Evolutionary conservation across 1,140 invertebrate genomes (phyloP).

Genomic region (Drosophila leontia): DNA sequence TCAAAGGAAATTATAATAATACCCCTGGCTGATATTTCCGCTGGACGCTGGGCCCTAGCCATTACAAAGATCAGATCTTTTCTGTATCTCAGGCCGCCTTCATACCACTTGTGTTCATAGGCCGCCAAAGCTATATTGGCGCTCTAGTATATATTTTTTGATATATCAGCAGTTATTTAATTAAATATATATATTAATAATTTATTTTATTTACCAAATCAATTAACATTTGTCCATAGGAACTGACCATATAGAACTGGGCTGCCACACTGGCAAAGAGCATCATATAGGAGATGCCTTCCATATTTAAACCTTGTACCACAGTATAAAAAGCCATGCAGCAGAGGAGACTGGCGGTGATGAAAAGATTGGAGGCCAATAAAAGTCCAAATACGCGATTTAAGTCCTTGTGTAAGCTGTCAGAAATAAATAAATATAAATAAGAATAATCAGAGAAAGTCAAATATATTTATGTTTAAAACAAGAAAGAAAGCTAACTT

Average conservation of each 20-base stretch:
- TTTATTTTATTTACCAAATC: conserved; percentile 28
- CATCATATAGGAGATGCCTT: conserved; percentile 49
- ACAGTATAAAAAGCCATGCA: conserved; percentile 41
- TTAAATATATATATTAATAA: too few species aligned
- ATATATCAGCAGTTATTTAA: too few species aligned
- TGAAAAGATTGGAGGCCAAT: conserved; percentile 55
- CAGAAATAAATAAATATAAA: neutral
- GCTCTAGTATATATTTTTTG: conserved; percentile 28
- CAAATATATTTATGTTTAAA: neutral
- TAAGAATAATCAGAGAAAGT: too few species aligned
- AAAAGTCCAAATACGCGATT: conserved; percentile 51
- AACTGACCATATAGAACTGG: conserved; percentile 61
- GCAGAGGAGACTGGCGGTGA: conserved; percentile 48
- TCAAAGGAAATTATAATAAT: conserved; percentile 53
- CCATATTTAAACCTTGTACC: conserved; percentile 42
- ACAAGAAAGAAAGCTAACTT: too few species aligned
- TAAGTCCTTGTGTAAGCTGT: conserved; percentile 49
- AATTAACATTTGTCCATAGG: conserved; percentile 53
- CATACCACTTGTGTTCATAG: conserved; percentile 57
- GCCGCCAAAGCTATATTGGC: conserved; percentile 38
- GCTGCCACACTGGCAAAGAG: conserved; percentile 42
- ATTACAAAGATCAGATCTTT: conserved; percentile 50
- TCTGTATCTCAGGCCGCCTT: conserved; percentile 36
- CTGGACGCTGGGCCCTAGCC: conserved; percentile 41
- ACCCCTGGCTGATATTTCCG: conserved; percentile 45